Evolutionary conservation across 1,140 invertebrate genomes (phyloP).

Genomic region (Ceratina calcarata): DNA sequence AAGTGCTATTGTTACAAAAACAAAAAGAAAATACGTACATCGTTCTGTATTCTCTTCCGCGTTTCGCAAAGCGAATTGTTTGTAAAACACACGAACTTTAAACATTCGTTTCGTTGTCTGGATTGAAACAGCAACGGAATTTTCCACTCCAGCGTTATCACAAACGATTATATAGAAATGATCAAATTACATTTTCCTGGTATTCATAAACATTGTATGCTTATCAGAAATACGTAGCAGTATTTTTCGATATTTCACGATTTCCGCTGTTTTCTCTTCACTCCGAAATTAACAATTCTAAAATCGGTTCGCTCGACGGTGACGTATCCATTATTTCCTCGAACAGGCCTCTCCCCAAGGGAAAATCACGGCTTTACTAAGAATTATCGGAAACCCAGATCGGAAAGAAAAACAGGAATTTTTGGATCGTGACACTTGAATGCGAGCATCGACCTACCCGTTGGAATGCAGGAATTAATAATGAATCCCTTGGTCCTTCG

Average conservation of each 20-base stretch:
- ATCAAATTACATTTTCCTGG: not conserved
- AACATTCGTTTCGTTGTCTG: no score
- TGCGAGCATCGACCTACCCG: not conserved
- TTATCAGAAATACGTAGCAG: not conserved
- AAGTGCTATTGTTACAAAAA: not conserved
- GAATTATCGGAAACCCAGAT: not conserved
- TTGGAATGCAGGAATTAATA: constrained; percentile 16
- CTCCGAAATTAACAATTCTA: not conserved
- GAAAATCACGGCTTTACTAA: constrained; percentile 4
- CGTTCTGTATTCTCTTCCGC: not conserved
- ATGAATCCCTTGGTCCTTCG: constrained; percentile 1
- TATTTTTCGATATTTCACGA: not conserved
- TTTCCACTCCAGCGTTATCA: not conserved
- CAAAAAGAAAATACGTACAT: no score
- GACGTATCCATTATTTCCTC: constrained; percentile 4
- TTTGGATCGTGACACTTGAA: constrained; percentile 35
- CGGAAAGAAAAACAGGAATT: constrained; percentile 7
- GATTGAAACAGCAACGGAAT: not conserved
- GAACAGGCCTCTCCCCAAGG: not conserved
- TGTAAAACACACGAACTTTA: not conserved
- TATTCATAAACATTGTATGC: not conserved
- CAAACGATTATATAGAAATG: not conserved
- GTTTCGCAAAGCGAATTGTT: not conserved
- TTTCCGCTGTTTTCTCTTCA: not conserved
- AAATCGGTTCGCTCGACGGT: no score